Evolutionary conservation across 2,797 vertebrate genomes (phyloP).

Genomic region (Mallotus villosus): DNA sequence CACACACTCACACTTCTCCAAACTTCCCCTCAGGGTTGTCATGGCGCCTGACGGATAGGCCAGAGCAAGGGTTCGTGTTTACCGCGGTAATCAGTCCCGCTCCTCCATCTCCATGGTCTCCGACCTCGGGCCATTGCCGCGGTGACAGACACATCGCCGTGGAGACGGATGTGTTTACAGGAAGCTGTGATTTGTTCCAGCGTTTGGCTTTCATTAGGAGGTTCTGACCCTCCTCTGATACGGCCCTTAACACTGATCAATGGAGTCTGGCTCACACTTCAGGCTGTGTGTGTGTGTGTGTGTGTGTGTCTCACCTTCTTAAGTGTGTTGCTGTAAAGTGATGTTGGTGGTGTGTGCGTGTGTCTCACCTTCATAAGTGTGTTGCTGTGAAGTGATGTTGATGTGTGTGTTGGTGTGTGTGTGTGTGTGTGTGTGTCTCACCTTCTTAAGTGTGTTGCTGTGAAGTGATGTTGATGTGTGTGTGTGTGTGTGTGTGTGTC

Average conservation of each 20-base stretch:
- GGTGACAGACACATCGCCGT: constrained; percentile 16
- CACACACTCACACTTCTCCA: neutral
- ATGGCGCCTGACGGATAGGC: constrained; percentile 30
- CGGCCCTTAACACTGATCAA: constrained; percentile 31
- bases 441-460: neutral
- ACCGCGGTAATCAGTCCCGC: constrained; percentile 26
- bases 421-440: constrained; percentile 13
- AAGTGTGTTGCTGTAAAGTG: neutral
- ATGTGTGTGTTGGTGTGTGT: constrained; percentile 5
- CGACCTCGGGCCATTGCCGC: constrained; percentile 42
- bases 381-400: neutral
- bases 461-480: constrained; percentile 20
- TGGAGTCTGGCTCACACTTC: constrained; percentile 20
- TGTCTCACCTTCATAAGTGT: too few species aligned
- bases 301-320: constrained; percentile 6
- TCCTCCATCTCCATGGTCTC: constrained; percentile 23
- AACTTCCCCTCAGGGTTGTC: constrained; percentile 13
- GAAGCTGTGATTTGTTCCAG: constrained; percentile 42
- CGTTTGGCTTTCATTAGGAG: constrained; percentile 29
- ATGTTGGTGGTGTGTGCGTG: constrained; percentile 10
- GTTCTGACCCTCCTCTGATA: neutral
- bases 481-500: constrained; percentile 11
- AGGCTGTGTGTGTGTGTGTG: neutral
- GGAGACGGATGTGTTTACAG: constrained; percentile 56
- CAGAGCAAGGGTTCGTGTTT: constrained; percentile 15